Conservation (phyloP, 2,888 invertebrate genomes). For the Ennomos fuscantarius region DNA sequence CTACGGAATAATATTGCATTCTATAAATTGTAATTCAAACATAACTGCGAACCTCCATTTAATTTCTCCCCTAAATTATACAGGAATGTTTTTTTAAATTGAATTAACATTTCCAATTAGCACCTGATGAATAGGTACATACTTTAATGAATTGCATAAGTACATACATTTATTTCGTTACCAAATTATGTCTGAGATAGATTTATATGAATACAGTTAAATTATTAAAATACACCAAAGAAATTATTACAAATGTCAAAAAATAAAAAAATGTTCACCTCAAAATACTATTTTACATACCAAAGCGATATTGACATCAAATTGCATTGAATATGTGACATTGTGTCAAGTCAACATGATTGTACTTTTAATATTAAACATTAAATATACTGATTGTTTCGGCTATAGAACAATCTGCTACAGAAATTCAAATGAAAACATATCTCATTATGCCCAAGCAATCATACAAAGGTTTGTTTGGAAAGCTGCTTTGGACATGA, state of each 20-base stretch:
- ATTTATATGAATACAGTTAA: background rate
- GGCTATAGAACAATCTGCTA: background rate
- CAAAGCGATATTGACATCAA: no score
- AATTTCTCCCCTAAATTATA: slow-evolving; percentile 36
- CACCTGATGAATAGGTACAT: slow-evolving; percentile 14
- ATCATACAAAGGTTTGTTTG: no score
- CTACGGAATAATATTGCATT: slow-evolving; percentile 60
- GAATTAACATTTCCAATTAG: slow-evolving; percentile 11
- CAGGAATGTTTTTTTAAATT: slow-evolving; percentile 24
- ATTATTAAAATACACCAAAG: slow-evolving; percentile 1
- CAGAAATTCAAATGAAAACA: background rate
- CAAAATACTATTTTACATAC: background rate
- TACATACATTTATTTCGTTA: slow-evolving; percentile 11
- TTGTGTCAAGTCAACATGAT: no score
- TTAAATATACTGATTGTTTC: background rate
- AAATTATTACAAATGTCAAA: slow-evolving; percentile 7
- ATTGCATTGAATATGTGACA: background rate
- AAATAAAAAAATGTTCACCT: slow-evolving; percentile 15
- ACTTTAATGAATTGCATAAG: slow-evolving; percentile 15
- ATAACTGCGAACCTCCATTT: slow-evolving; percentile 45
- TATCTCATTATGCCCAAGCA: no score
- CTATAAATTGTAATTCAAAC: slow-evolving; percentile 37
- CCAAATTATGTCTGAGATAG: slow-evolving; percentile 4
- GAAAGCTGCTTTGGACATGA: no score
- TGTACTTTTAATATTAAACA: slow-evolving; percentile 1